Conservation (phyloP, 2,888 invertebrate species). For the Terebella lapidaria region DNA sequence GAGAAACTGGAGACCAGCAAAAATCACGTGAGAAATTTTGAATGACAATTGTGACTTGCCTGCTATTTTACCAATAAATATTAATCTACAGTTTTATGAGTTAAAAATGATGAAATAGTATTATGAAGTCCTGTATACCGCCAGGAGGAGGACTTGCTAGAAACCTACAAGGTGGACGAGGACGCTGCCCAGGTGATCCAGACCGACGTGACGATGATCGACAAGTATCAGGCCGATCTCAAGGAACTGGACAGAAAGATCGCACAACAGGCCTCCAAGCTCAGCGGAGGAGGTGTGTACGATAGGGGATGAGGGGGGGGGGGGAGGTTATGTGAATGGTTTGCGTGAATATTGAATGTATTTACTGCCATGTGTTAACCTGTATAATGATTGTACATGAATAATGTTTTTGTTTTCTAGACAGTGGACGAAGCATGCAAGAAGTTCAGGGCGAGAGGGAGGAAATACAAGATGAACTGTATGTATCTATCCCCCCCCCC, state of each 20-base stretch:
- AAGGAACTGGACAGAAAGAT: slow-evolving; percentile 52
- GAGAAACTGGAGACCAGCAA: not conserved
- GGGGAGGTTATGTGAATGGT: not conserved
- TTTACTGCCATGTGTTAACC: too few relatives aligned
- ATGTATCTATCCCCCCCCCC: not conserved
- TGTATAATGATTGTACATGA: too few relatives aligned
- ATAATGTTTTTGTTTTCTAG: slow-evolving; percentile 12
- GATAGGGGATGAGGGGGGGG: too few relatives aligned
- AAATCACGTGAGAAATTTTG: not conserved
- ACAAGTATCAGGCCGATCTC: too few relatives aligned
- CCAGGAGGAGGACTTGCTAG: slow-evolving; percentile 34
- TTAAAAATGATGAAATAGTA: too few relatives aligned
- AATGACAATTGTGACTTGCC: not conserved
- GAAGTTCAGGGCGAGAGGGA: slow-evolving; percentile 47
- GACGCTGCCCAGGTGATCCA: slow-evolving; percentile 61
- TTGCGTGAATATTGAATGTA: not conserved
- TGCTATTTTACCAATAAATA: not conserved
- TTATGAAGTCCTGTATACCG: too few relatives aligned
- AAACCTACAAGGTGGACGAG: slow-evolving; percentile 56
- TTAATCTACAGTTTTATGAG: too few relatives aligned
- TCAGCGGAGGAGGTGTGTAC: slow-evolving; percentile 37
- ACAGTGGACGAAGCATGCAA: slow-evolving; percentile 36
- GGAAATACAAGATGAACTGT: not conserved
- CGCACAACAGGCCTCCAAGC: slow-evolving; percentile 31
- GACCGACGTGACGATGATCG: slow-evolving; percentile 73